Evolutionary conservation across 2,113 vertebrate species (phyloP).

Genomic region (Brachyhypopomus gauderio): DNA sequence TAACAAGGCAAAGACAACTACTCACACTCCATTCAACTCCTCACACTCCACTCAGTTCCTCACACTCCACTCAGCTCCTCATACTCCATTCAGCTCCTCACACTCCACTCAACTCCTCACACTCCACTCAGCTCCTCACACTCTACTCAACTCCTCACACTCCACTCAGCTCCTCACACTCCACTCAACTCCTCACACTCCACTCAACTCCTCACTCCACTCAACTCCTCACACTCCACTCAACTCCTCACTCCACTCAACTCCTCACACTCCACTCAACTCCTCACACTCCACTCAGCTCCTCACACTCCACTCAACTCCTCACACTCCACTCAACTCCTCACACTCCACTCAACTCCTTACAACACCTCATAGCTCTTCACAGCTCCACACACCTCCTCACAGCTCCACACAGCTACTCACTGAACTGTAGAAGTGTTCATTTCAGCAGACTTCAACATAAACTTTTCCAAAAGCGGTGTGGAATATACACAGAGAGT

Average conservation of each 20-base stretch:
- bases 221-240: background rate
- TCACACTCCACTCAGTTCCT: background rate
- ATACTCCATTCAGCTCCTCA: too few species aligned
- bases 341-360: background rate
- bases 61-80: background rate
- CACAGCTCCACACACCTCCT: too few species aligned
- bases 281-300: background rate
- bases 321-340: background rate
- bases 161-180: background rate
- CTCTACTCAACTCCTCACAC: background rate
- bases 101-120: background rate
- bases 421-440: conserved; percentile 16
- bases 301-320: too few species aligned
- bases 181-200: background rate
- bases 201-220: too few species aligned
- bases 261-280: background rate
- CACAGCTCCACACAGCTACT: background rate
- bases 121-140: background rate
- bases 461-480: conserved; percentile 23
- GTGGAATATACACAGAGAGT: conserved; percentile 6
- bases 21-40: too few species aligned
- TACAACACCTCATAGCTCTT: too few species aligned
- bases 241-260: background rate
- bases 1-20: conserved; percentile 63
- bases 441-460: conserved; percentile 38